Evolutionary conservation across 2,888 invertebrate species (phyloP), one percentile per base, ranked within the genome.

Genomic region (Leuctra nigra): DNA sequence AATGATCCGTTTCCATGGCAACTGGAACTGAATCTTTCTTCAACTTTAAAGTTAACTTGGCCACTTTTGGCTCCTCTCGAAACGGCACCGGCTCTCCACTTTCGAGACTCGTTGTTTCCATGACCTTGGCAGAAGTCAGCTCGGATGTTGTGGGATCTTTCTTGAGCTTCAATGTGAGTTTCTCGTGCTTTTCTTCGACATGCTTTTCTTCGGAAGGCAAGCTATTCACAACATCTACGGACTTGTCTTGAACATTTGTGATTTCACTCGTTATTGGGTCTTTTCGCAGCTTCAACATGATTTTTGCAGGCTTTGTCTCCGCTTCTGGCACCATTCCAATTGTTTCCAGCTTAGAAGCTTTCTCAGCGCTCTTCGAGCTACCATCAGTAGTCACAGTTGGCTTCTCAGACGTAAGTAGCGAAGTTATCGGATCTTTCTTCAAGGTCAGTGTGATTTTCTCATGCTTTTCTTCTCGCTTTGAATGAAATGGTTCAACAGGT

Each of bases 121-220:
- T 14, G n/a, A 39, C 29, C 16, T 38, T 56, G 25, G 50, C 39
- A 14, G 56, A 39, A 24, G 41, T 39, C 14, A 50, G 33, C n/a
- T 50, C 48, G 7, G 54, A 44, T 16, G 56, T 53, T 14, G 50
- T 35, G 23, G 47, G 47, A 33, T 59, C 59, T 16, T 59, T 59
- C 25, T 48, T 59, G 14, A 59, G 39, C 14, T 59, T 59, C 38
- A 59, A 47, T 22, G 59, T 59, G 6, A 59, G 48, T 36, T 59
- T 59, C 16, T 50, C 50, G 62, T 70, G 38, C 44, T 44, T 62
- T 59, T 48, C 61, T 38, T 64, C 63, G 2, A 35, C 16, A 18
- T 50, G 33, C 35, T 33, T 50, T 16, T 18, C 22, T n/a, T 20
- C 33, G 11, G 20, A 20, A 20, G 44, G n/a, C n/a, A n/a, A n/a